These are phyloP conservation scores for Zonitis immaculata DNA, from an alignment of 2,888 invertebrate genomes.

Conservation along the genomic window DNA sequence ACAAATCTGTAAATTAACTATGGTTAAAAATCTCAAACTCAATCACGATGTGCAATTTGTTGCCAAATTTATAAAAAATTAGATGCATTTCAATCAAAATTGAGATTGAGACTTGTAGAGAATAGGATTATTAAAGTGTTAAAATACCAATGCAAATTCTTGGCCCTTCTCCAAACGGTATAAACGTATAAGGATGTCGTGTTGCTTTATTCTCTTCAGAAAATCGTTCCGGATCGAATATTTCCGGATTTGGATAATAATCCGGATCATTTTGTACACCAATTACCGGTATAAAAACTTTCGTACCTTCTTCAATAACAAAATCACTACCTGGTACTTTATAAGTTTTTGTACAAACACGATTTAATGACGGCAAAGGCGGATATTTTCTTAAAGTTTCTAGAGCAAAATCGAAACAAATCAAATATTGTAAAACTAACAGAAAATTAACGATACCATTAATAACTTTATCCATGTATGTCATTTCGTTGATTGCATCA, in stretches of 20 bases:
- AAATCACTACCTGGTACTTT: constrained; percentile 7
- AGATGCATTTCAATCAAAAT: too few species aligned
- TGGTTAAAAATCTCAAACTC: too few species aligned
- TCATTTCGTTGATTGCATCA: constrained; percentile 16
- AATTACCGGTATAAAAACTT: constrained; percentile 28
- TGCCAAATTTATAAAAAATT: too few species aligned
- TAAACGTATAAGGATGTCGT: constrained; percentile 32
- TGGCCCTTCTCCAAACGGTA: constrained; percentile 21
- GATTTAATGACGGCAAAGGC: constrained; percentile 4
- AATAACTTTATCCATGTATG: constrained; percentile 45
- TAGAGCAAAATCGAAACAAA: background rate
- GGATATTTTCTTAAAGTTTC: constrained; percentile 23
- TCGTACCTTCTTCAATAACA: constrained; percentile 8
- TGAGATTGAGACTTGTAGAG: too few species aligned
- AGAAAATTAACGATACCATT: constrained; percentile 25
- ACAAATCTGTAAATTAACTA: too few species aligned
- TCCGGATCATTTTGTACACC: constrained; percentile 42
- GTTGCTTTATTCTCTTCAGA: constrained; percentile 29
- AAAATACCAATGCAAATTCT: constrained; percentile 15
- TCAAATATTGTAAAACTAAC: background rate
- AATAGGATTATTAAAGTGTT: too few species aligned
- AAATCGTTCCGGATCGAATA: constrained; percentile 40
- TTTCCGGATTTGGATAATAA: constrained; percentile 41
- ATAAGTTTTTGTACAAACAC: constrained; percentile 16
- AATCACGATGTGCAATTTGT: too few species aligned